Conservation (phyloP, 1,140 invertebrate species). For the Heliothis virescens region DNA sequence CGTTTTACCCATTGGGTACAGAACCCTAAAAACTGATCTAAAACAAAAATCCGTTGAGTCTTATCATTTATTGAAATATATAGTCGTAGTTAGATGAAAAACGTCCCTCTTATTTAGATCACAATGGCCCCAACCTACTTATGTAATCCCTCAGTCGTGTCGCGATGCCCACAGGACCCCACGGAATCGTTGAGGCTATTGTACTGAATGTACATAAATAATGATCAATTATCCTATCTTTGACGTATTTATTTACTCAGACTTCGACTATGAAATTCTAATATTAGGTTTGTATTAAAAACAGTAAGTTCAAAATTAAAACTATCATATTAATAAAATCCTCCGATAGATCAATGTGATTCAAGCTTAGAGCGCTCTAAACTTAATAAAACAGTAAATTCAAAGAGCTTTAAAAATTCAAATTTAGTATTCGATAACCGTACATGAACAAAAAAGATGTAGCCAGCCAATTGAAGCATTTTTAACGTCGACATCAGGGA, state of each 20-base stretch:
- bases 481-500: conserved; percentile 28
- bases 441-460: neutral
- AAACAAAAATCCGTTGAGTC: no score
- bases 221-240: conserved; percentile 13
- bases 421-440: neutral
- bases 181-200: neutral
- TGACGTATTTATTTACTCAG: neutral
- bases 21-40: no score
- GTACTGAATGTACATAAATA: conserved; percentile 13
- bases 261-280: no score
- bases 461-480: conserved; percentile 8
- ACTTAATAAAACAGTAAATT: neutral
- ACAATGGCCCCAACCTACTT: conserved; percentile 10
- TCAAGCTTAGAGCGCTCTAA: no score
- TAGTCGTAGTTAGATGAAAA: no score
- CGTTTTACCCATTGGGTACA: no score
- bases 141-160: conserved; percentile 10
- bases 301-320: no score
- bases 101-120: neutral
- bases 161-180: neutral
- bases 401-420: neutral
- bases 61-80: no score
- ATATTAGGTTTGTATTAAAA: no score
- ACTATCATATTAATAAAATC: no score
- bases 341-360: no score